Evolutionary conservation across 2,797 vertebrate species (phyloP), one percentile per base, ranked within the genome.

Genomic region (Intellagama lesueurii): DNA sequence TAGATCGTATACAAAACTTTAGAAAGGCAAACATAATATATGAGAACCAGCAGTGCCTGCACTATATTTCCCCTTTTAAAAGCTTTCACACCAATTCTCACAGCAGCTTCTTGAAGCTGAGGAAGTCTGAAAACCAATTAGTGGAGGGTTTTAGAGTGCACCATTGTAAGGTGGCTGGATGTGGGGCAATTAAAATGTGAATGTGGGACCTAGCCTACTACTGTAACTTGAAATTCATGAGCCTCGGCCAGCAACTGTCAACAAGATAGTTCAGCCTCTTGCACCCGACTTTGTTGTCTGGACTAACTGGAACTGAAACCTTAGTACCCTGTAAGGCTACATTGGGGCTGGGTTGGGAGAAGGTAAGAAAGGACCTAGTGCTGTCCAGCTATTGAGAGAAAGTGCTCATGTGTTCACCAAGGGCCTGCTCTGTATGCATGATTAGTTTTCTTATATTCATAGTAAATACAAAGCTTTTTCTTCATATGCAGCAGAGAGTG

Each of bases 221-320:
- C 56, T 24, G 75, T 77, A 56, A 9, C 56, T 68, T 81, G 69
- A 52, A 81, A 69, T 77, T 75, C 22, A 56, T 52, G 60, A n/a
- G n/a, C 5, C 26, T 68, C 11, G 32, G 60, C 47, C 11, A 69
- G 4, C 75, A 76, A 86, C 28, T 81, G 28, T 77, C 40, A 44
- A 26, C 28, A 82, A 6, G 8, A 24, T 69, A 81, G 81, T 64
- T 77, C 56, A 69, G 44, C 88, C 70, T 32, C 11, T 89, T 86
- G 68, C 87, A 76, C 32, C 73, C 40, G 64, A 79, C 35, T 84
- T 28, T 2, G 8, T 52, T 77, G 32, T 60, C 86, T 82, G n/a
- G 17, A 60, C 35, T 82, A 82, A 83, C n/a, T 87, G 64, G 72
- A 90, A 44, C 32, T 76, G 88, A 90, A 86, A 86, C 70, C 84